These are phyloP conservation scores for Melinopterus prodromus DNA, from an alignment of 2,888 invertebrate species.

Conservation along the genomic window DNA sequence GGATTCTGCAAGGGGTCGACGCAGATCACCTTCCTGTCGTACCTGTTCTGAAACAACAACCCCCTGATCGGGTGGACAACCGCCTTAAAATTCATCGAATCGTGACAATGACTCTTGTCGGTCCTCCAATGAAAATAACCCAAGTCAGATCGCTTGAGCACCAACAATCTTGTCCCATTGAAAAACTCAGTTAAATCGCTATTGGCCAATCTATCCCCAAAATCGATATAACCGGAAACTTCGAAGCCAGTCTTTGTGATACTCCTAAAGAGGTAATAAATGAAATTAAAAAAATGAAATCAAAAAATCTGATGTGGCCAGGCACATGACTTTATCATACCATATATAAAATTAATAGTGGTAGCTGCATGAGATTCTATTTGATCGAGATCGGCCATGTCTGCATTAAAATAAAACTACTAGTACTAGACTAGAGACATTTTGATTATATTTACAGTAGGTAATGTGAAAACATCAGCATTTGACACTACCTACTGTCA, in stretches of 20 bases:
- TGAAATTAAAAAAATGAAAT: too few relatives aligned
- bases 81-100: conserved; percentile 73
- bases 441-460: too few relatives aligned
- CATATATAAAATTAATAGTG: too few relatives aligned
- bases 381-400: too few relatives aligned
- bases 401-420: too few relatives aligned
- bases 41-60: conserved; percentile 79
- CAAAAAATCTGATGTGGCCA: too few relatives aligned
- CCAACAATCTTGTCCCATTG: conserved; percentile 45
- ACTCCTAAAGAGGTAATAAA: too few relatives aligned
- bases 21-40: conserved; percentile 79
- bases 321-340: too few relatives aligned
- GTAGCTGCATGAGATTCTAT: too few relatives aligned
- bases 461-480: too few relatives aligned
- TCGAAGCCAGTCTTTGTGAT: conserved; percentile 76
- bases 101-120: conserved; percentile 73
- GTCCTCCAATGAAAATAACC: conserved; percentile 82
- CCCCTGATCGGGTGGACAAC: conserved; percentile 62
- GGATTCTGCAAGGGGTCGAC: conserved; percentile 72
- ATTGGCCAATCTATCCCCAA: conserved; percentile 70
- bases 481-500: too few relatives aligned
- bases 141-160: conserved; percentile 74
- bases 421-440: too few relatives aligned
- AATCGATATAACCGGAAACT: conserved; percentile 88
- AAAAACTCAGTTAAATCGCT: conserved; percentile 84